Evolutionary conservation across 2,888 invertebrate species (phyloP).

Genomic region (Drosophila eohydei): DNA sequence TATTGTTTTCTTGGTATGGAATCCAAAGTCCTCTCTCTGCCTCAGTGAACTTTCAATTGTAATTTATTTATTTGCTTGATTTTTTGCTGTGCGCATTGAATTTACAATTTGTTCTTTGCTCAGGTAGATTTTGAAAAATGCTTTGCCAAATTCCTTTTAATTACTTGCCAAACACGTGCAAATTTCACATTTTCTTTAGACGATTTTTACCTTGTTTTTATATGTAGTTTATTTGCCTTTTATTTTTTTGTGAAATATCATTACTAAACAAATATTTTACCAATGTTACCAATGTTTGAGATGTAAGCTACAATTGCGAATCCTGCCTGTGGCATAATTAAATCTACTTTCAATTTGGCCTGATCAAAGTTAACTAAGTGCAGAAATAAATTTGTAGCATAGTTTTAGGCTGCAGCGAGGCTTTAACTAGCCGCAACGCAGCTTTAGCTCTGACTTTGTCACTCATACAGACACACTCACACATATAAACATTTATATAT

Average conservation of each 20-base stretch:
- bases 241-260: background rate
- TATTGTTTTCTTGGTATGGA: background rate
- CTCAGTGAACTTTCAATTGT: background rate
- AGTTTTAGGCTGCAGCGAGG: conserved; percentile 29
- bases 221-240: background rate
- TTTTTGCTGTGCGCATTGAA: background rate
- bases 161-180: background rate
- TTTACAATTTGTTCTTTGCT: background rate
- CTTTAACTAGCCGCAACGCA: conserved; percentile 47
- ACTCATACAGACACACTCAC: conserved; percentile 42
- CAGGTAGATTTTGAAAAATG: background rate
- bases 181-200: background rate
- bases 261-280: background rate
- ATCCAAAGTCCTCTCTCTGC: background rate
- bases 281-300: background rate
- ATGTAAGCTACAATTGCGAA: background rate
- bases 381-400: conserved; percentile 15
- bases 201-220: background rate
- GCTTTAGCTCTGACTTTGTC: conserved; percentile 44
- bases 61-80: background rate
- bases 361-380: background rate
- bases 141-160: too few relatives aligned
- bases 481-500: conserved; percentile 7
- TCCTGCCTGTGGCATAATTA: background rate
- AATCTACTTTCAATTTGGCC: background rate